phyloP scores from a whole-genome alignment of 2,888 invertebrate genomes.

The Agrochola lychnidis region DNA sequence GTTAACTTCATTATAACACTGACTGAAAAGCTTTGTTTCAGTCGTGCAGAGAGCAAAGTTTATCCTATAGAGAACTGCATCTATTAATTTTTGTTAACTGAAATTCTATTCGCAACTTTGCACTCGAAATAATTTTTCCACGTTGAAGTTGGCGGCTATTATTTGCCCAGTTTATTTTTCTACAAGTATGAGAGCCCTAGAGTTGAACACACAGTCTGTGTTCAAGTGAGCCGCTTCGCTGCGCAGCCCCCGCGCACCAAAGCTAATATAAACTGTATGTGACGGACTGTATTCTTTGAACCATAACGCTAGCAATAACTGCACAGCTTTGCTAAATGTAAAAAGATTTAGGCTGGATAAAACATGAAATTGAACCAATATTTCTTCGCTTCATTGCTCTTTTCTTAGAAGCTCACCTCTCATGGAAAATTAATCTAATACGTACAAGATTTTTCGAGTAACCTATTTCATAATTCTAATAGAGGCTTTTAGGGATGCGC shows the following conservation, averaged over 20 bases:
- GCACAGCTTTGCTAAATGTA: conserved; percentile 60
- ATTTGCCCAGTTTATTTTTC: conserved; percentile 88
- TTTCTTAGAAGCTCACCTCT: conserved; percentile 38
- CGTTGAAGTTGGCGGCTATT: conserved; percentile 78
- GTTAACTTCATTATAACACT: conserved; percentile 40
- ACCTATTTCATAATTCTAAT: conserved; percentile 77
- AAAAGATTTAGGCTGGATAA: conserved; percentile 55
- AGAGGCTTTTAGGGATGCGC: conserved; percentile 73
- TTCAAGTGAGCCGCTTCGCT: conserved; percentile 81
- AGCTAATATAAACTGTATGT: conserved; percentile 83
- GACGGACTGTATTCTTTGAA: conserved; percentile 76
- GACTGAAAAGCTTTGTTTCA: conserved; percentile 52
- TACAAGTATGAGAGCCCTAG: conserved; percentile 81
- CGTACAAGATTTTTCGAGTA: conserved; percentile 69
- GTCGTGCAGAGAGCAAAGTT: conserved; percentile 37
- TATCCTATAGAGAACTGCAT: conserved; percentile 49
- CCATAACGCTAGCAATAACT: conserved; percentile 73
- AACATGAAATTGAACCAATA: conserved; percentile 52
- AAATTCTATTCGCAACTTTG: conserved; percentile 76
- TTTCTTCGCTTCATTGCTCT: conserved; percentile 28
- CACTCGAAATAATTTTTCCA: conserved; percentile 81
- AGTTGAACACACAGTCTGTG: conserved; percentile 84
- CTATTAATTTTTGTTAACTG: conserved; percentile 70
- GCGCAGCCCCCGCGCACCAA: conserved; percentile 75
- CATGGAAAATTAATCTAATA: conserved; percentile 61